Evolutionary conservation across 2,888 invertebrate genomes (phyloP).

Genomic region (Orchesellides sinensis): DNA sequence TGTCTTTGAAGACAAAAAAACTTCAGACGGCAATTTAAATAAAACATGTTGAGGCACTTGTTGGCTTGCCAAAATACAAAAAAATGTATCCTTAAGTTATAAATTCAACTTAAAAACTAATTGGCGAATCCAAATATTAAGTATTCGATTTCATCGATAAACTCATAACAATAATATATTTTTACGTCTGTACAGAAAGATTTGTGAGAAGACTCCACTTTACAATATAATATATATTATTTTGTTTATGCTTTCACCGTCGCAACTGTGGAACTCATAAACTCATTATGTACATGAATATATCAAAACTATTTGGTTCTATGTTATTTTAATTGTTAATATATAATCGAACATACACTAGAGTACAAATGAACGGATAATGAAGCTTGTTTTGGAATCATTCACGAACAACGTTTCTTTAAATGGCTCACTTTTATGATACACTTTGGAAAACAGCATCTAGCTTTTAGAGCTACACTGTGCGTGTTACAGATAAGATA

Average conservation of each 20-base stretch:
- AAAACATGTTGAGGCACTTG: constrained; percentile 10
- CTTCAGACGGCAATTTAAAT: not conserved
- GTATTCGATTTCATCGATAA: constrained; percentile 27
- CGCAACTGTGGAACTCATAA: not conserved
- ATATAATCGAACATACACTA: constrained; percentile 1
- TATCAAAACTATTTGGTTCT: constrained; percentile 3
- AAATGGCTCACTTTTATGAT: no score
- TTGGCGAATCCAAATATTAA: not conserved
- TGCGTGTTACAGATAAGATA: no score
- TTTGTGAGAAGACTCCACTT: constrained; percentile 55
- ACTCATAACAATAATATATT: constrained; percentile 27
- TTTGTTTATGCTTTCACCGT: not conserved
- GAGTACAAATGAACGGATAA: not conserved
- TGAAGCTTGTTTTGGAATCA: no score
- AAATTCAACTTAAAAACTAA: constrained; percentile 9
- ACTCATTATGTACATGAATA: not conserved
- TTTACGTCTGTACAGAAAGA: constrained; percentile 17
- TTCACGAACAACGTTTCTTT: no score
- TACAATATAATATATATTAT: constrained; percentile 26
- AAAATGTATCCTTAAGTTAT: not conserved
- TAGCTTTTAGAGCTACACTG: no score
- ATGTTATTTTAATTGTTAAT: not conserved
- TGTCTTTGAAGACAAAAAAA: not conserved
- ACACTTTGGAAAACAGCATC: no score
- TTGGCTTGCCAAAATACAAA: not conserved